phyloP scores from a whole-genome alignment of 2,888 invertebrate species.

The Drosophila ezoana region DNA sequence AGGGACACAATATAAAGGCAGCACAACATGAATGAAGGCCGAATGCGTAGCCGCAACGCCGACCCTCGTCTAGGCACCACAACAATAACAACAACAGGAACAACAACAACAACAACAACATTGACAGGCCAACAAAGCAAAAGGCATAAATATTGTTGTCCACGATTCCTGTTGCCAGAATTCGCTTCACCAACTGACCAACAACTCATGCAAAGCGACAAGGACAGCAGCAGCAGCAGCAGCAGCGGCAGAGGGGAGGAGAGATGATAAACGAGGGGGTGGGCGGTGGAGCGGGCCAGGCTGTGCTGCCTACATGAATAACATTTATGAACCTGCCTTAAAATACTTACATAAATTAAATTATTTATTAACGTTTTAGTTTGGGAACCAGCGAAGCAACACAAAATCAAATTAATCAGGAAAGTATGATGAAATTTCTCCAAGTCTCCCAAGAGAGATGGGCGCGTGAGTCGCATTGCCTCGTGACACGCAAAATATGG shows the following conservation, averaged over 20 bases:
- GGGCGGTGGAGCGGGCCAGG: neutral
- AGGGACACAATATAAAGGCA: conserved; percentile 12
- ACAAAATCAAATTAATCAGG: conserved; percentile 43
- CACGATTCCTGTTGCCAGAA: conserved; percentile 42
- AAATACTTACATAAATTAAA: conserved; percentile 67
- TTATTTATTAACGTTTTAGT: conserved; percentile 58
- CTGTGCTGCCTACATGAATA: conserved; percentile 41
- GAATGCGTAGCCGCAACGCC: conserved; percentile 52
- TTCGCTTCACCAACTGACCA: conserved; percentile 30
- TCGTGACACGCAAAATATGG: neutral
- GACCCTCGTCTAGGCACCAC: conserved; percentile 67
- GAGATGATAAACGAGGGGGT: neutral
- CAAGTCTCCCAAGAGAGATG: neutral
- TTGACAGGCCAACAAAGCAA: conserved; percentile 61
- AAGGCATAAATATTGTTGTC: conserved; percentile 60
- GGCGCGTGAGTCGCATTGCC: neutral
- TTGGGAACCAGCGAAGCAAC: conserved; percentile 24
- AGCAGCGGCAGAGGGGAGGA: neutral
- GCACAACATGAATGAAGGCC: conserved; percentile 31
- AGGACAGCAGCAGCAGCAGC: neutral
- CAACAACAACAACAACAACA: conserved; percentile 45
- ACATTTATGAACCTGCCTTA: conserved; percentile 62
- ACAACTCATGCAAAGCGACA: conserved; percentile 20
- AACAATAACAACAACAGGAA: conserved; percentile 34
- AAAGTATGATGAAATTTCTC: conserved; percentile 5